A percentile compares a stretch with the other conserved stretches of the same genome.
These are phyloP conservation scores for Platycercus adscitus DNA, from an alignment of 2,113 vertebrate species.

Conservation along the genomic window DNA sequence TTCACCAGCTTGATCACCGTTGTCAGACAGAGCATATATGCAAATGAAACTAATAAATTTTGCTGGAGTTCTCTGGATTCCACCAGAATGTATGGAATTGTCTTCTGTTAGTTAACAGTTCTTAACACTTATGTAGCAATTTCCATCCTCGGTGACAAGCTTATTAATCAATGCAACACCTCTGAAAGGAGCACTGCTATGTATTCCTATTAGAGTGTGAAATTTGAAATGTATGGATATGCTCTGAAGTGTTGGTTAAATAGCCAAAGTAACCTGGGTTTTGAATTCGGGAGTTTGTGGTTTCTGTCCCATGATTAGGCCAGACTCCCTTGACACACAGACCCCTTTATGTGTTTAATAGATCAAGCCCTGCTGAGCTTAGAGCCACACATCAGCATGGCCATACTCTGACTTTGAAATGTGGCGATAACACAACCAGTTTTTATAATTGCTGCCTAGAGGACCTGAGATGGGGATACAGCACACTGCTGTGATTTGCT, in stretches of 20 bases:
- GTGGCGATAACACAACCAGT: neutral
- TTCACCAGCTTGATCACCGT: conserved; percentile 18
- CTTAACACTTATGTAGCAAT: conserved; percentile 28
- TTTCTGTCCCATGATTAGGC: conserved; percentile 39
- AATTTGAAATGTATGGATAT: conserved; percentile 44
- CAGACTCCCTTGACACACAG: conserved; percentile 37
- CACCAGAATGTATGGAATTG: conserved; percentile 36
- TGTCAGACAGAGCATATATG: conserved; percentile 25
- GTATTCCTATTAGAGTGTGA: conserved; percentile 24
- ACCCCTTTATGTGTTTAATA: conserved; percentile 35
- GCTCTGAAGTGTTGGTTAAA: conserved; percentile 30
- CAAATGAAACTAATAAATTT: conserved; percentile 35
- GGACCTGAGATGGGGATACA: neutral
- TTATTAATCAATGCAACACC: conserved; percentile 58
- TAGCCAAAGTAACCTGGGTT: neutral
- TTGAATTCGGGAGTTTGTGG: neutral
- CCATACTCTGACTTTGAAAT: conserved; percentile 15
- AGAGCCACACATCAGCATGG: neutral
- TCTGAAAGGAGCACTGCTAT: conserved; percentile 31
- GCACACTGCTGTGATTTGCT: neutral
- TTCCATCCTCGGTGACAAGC: neutral
- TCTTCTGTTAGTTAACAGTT: conserved; percentile 36
- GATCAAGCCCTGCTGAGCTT: conserved; percentile 1
- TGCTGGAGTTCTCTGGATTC: conserved; percentile 43
- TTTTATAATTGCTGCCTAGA: conserved; percentile 51